Evolutionary conservation across 2,797 vertebrate genomes (phyloP).

Genomic region (Tragelaphus oryx): DNA sequence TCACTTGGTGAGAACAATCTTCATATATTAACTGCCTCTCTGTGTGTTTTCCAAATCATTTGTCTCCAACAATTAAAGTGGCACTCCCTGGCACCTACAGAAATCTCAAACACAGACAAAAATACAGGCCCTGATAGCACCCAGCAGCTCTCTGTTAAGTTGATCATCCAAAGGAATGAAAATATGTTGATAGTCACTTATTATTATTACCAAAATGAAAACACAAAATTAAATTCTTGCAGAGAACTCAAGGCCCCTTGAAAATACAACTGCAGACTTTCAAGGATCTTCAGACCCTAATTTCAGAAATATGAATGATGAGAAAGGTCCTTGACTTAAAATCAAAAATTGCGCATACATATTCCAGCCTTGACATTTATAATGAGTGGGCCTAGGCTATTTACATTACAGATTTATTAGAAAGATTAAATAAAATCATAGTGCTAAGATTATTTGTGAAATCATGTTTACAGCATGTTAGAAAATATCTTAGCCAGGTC

Average conservation of each 20-base stretch:
- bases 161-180: neutral
- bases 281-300: slow-evolving; percentile 29
- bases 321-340: slow-evolving; percentile 38
- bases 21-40: neutral
- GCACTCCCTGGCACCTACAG: neutral
- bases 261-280: slow-evolving; percentile 33
- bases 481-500: neutral
- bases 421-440: neutral
- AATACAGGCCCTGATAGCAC: neutral
- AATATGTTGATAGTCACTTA: slow-evolving; percentile 11
- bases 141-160: neutral
- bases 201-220: slow-evolving; percentile 44
- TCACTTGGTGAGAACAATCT: neutral
- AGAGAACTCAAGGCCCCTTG: slow-evolving; percentile 32
- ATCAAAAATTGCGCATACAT: neutral
- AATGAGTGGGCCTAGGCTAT: neutral
- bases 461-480: neutral
- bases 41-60: neutral
- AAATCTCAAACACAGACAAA: slow-evolving; percentile 12
- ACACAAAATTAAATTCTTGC: slow-evolving; percentile 38
- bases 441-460: neutral
- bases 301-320: neutral
- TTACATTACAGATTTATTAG: neutral
- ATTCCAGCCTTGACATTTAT: neutral
- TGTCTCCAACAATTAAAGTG: neutral